A percentile compares a stretch with the other conserved stretches of the same genome.
Evolutionary conservation across 1,140 invertebrate genomes (phyloP).

Genomic region (Lepidotrigona ventralis): DNA sequence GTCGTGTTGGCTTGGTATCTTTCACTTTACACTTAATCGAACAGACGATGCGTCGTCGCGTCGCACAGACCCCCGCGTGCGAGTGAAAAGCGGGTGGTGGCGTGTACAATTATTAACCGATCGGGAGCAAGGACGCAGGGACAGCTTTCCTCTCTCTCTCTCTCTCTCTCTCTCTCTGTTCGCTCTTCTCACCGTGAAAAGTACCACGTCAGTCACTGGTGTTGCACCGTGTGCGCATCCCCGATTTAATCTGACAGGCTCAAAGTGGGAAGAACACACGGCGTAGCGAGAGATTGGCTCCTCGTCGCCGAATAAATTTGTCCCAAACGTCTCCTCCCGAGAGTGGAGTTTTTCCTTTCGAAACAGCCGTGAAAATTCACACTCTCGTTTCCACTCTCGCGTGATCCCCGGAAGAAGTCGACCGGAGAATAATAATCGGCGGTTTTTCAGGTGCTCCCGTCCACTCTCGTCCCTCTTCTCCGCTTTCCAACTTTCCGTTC

Average conservation of each 20-base stretch:
- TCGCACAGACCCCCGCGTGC: background rate
- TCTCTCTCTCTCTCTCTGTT: too few species aligned
- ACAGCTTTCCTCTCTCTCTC: too few species aligned
- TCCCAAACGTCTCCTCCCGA: background rate
- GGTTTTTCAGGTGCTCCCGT: too few species aligned
- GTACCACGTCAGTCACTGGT: constrained; percentile 9
- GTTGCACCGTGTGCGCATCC: constrained; percentile 13
- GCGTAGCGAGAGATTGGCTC: constrained; percentile 24
- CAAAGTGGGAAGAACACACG: constrained; percentile 20
- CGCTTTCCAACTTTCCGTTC: too few species aligned
- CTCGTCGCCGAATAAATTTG: constrained; percentile 17
- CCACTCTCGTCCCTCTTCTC: too few species aligned
- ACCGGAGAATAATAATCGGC: too few species aligned
- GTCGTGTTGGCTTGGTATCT: background rate
- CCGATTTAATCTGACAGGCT: constrained; percentile 47
- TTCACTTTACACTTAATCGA: constrained; percentile 43
- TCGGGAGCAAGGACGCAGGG: background rate
- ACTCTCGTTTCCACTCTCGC: too few species aligned
- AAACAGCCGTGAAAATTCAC: background rate
- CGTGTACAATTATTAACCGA: constrained; percentile 7
- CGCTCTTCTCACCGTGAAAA: constrained; percentile 23
- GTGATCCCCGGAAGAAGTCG: too few species aligned
- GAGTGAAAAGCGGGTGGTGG: too few species aligned
- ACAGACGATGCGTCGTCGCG: constrained; percentile 7
- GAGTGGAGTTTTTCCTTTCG: background rate